These are phyloP conservation scores for Caiman crocodilus DNA, from an alignment of 2,797 vertebrate genomes.

Conservation along the genomic window DNA sequence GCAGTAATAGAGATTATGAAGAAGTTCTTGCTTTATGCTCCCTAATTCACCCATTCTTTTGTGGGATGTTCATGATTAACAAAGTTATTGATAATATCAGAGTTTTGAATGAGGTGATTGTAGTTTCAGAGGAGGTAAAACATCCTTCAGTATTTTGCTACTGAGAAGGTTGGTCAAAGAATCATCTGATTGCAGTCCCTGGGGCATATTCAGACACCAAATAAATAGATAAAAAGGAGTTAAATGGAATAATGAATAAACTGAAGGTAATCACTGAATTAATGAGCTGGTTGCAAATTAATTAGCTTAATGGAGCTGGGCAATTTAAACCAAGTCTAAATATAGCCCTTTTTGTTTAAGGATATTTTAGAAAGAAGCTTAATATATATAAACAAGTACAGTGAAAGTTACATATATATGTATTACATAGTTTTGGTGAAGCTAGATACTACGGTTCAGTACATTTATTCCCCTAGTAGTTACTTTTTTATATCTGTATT, in stretches of 20 bases:
- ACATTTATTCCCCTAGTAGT: background rate
- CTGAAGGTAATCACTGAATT: slow-evolving; percentile 55
- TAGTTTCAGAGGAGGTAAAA: background rate
- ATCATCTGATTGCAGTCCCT: background rate
- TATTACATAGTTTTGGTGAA: background rate
- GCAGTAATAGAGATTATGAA: background rate
- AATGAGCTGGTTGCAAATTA: slow-evolving; percentile 53
- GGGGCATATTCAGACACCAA: background rate
- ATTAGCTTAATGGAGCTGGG: slow-evolving; percentile 25
- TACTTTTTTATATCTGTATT: slow-evolving; percentile 3
- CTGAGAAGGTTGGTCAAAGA: background rate
- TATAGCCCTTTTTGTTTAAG: slow-evolving; percentile 7
- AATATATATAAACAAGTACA: background rate
- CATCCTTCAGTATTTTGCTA: background rate
- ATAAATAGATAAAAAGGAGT: slow-evolving; percentile 32
- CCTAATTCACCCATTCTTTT: background rate
- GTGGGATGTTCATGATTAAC: background rate
- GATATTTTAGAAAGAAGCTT: slow-evolving; percentile 22
- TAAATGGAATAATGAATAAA: slow-evolving; percentile 54
- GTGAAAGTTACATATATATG: background rate
- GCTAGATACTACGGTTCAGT: background rate
- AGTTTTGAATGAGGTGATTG: background rate
- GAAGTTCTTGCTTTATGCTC: background rate
- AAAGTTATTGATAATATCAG: background rate
- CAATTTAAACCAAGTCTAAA: slow-evolving; percentile 10